A percentile compares a stretch with the other conserved stretches of the same genome.
phyloP scores from a whole-genome alignment of 2,888 invertebrate genomes.

The Lamproptera curius region DNA sequence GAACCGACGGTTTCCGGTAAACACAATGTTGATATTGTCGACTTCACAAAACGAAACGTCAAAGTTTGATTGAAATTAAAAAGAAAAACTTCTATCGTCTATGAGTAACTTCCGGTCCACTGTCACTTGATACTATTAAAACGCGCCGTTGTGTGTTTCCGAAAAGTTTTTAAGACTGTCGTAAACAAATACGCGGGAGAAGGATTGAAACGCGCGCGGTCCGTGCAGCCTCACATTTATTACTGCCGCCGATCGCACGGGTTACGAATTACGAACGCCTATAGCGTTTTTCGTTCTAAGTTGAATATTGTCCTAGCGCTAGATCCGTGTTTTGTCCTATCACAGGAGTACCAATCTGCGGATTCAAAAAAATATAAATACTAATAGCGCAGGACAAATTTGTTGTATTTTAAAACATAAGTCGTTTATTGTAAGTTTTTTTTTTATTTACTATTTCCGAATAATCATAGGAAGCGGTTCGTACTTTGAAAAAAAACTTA shows the following conservation, averaged over 20 bases:
- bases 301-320: slow-evolving; percentile 28
- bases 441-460: no score
- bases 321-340: slow-evolving; percentile 35
- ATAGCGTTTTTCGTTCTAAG: slow-evolving; percentile 16
- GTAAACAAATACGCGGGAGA: slow-evolving; percentile 62
- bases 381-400: no score
- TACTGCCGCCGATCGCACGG: slow-evolving; percentile 49
- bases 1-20: slow-evolving; percentile 50
- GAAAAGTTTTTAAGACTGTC: slow-evolving; percentile 56
- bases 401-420: no score
- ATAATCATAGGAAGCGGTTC: no score
- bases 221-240: slow-evolving; percentile 52
- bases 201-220: slow-evolving; percentile 55
- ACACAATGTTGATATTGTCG: slow-evolving; percentile 36
- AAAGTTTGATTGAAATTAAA: slow-evolving; percentile 6
- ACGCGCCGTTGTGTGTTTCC: slow-evolving; percentile 24
- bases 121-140: slow-evolving; percentile 31
- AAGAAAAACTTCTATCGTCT: slow-evolving; percentile 28
- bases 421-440: no score
- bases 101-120: slow-evolving; percentile 34
- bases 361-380: no score
- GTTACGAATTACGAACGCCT: slow-evolving; percentile 10
- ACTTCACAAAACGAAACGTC: slow-evolving; percentile 13
- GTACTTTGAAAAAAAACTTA: no score
- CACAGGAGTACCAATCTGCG: slow-evolving; percentile 11